A percentile compares a stretch with the other conserved stretches of the same genome.
phyloP scores from a whole-genome alignment of 2,113 vertebrate genomes.

The Urocolius indicus region DNA sequence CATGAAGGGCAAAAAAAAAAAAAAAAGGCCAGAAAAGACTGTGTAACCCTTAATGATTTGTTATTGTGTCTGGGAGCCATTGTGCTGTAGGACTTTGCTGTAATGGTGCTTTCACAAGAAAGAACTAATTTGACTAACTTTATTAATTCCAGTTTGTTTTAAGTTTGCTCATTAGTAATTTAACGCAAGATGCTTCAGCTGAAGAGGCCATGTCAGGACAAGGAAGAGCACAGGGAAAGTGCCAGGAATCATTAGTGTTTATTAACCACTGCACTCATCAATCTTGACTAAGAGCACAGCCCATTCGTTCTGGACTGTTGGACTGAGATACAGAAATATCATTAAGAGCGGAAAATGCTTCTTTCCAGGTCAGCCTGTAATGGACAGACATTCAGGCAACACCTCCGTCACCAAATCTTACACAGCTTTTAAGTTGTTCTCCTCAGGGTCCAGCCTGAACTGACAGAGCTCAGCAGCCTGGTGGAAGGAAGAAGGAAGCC shows the following conservation, averaged over 20 bases:
- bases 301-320: constrained; percentile 72
- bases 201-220: constrained; percentile 57
- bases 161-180: constrained; percentile 74
- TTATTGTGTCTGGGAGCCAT: constrained; percentile 48
- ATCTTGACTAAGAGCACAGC: constrained; percentile 57
- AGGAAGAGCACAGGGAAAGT: constrained; percentile 57
- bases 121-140: constrained; percentile 59
- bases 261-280: constrained; percentile 56
- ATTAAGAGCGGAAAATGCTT: constrained; percentile 61
- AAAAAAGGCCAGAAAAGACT: not conserved
- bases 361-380: constrained; percentile 47
- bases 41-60: constrained; percentile 43
- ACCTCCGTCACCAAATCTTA: not conserved
- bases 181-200: constrained; percentile 67
- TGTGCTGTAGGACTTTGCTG: constrained; percentile 46
- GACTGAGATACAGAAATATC: constrained; percentile 66
- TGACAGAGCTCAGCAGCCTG: not conserved
- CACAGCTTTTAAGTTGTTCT: not conserved
- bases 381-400: constrained; percentile 14
- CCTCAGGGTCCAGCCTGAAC: not conserved
- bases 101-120: constrained; percentile 48
- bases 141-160: constrained; percentile 73
- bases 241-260: constrained; percentile 67
- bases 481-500: constrained; percentile 11
- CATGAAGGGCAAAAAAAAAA: not conserved